Evolutionary conservation across 2,888 invertebrate genomes (phyloP), one percentile per base, ranked within the genome.

Genomic region (Stenodema calcarata): DNA sequence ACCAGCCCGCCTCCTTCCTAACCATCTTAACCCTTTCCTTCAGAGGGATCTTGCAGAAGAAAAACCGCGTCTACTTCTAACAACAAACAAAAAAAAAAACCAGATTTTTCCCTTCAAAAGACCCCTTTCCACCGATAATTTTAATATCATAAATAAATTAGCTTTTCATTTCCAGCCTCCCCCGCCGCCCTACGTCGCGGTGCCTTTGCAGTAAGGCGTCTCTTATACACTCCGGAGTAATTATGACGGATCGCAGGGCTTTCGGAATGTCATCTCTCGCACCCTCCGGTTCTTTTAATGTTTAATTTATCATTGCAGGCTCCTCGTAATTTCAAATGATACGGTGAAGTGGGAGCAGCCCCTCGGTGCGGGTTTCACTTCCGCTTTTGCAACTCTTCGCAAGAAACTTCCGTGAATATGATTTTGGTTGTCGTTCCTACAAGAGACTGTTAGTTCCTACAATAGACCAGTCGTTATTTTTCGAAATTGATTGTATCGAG

Each of bases 101-200:
- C 62, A 62, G 18, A 62, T 23, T 62, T n/a, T n/a, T 50, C 50
- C 50, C 4, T 62, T 18, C 12, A 3, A 62, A 62, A 23, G 7
- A 23, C 23, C 11, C 27, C 62, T 4, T 62, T 41, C 35, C 73
- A 35, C 73, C 41, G 73, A 73, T 73, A 73, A 73, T 73, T 73
- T 73, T 73, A 73, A 73, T 73, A 41, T 41, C 73, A 73, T 73
- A 73, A 73, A 73, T 73, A 73, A 73, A 73, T 73, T 73, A 73
- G 73, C 73, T 73, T 73, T 73, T 73, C 73, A 73, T 30, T 73
- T 73, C 62, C 62, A 23, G 62, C 62, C 9, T 35, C 28, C 54
- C 54, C 12, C 73, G 4, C 2, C 1, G n/a, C n/a, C 7, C 28
- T 16, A 35, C 18, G 11, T 6, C 73, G 14, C 30, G 73, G 27